Evolutionary conservation across 2,113 vertebrate genomes (phyloP), one percentile per base, ranked within the genome.

Genomic region (Toxotes jaculatrix): DNA sequence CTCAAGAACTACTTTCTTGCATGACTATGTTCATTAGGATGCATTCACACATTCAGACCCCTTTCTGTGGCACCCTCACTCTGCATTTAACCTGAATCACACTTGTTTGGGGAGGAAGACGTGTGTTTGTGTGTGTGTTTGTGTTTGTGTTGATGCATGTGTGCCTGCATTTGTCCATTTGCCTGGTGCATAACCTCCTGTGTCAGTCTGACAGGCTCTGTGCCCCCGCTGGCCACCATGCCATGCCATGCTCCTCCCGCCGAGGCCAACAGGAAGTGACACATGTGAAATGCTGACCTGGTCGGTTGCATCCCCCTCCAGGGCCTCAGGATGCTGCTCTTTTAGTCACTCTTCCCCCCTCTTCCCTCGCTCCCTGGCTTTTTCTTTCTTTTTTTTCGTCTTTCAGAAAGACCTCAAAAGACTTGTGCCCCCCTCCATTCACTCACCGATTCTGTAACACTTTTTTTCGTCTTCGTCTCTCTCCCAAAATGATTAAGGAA

Each of bases 271-370:
- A 91, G 89, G 92, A 93, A 90, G 89, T 90, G 95, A 94, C 92
- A 93, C 82, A 77, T 88, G 72, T 89, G 87, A 93, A 95, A 93
- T 89, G 93, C 95, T 95, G 95, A 95, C 91, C 94, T 86, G 80
- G 91, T 90, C 31, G 23, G 59, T 92, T 84, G 79, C 79, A 66
- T 64, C 32, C 87, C 57, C 87, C 92, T 89, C 69, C 73, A 76
- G 91, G 87, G 53, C 77, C 87, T 87, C 56, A 80, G 92, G 90
- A 92, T 86, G 83, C 89, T 91, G 90, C 88, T 93, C 92, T 90
- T 93, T 93, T 92, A 83, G 86, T 84, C 74, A 77, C 79, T 68
- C 78, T 77, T 74, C 69, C 71, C 59, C 47, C 82, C 51, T 74
- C 31, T 40, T 83, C n/a, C 21, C 62, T 72, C 2, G 1, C 49